Base-by-base conservation (phyloP, 2,113 vertebrate genomes). In the Phyllopteryx taeniolatus region DNA sequence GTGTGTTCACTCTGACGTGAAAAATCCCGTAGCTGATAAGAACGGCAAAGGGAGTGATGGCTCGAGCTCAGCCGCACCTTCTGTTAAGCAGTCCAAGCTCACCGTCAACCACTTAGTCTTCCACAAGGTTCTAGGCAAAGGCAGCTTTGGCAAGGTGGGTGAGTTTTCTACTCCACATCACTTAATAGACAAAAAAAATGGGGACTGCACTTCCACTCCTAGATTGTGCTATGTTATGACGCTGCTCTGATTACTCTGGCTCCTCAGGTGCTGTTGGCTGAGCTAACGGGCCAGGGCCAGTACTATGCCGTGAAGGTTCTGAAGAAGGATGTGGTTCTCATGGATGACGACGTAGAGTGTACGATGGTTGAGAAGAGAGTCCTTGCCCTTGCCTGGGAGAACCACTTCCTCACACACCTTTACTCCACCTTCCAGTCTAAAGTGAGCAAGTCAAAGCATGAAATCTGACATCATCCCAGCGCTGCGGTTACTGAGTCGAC, bases 311-410 rank as follows among this genome's bases (percentile, higher is more conserved):
- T 99, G 76, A 99, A 99, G 87, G 95, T 93, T 20, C 91, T 99
- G 74, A 99, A 99, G 86, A 99, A 99, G 79, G 96, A 99, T 0
- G 97, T 99, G 8, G 98, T 99, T 44, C 91, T 99, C 71, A 98
- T 99, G 54, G 97, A 99, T 12, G 97, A 99, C 3, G 98, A 99
- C 0, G 95, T 99, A 71, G 98, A 99, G 75, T 99, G 98, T 65
- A 99, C 97, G 75, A 98, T 99, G 97, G 95, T 99, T 80, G 98
- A 99, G 87, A 99, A 99, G 87, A 92, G 98, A 61, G 97, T 99
- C 78, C 92, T 99, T 0, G 90, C 96, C 0, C 94, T 99, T 0
- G 97, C 97, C 5, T 97, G 95, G 95, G 95, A 98, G 60, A 96
- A 96, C 66, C 97, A 95, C 1, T 99, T 99, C 75, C 98, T 99